Evolutionary conservation across 2,797 vertebrate species (phyloP), one percentile per base, ranked within the genome.

Genomic region (Perodicticus potto): DNA sequence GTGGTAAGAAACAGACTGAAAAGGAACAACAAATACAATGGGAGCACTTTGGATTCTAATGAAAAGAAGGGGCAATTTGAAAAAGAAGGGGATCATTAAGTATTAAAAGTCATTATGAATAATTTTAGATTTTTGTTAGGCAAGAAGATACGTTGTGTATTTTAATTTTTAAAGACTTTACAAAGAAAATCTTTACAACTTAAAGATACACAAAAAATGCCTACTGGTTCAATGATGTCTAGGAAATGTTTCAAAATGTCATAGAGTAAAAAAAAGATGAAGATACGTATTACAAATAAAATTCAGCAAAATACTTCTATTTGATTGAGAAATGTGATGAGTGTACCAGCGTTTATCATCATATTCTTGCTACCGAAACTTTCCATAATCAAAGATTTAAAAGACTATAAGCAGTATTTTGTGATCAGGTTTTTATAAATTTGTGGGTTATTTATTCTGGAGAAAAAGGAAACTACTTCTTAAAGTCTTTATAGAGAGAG

Each of bases 391-490:
- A 73, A 67, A 59, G 20, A 16, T 69, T 73, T 23, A 84, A 73
- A 73, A 73, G 40, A 17, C 40, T 73, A 65, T n/a, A 59, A 49
- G 23, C 49, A 22, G 17, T 45, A 16, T 29, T 45, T 59, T 72
- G 7, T 32, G 23, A 17, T 53, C 5, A 40, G 12, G 7, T 19
- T 67, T 89, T 69, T 89, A 61, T 70, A 49, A 55, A 67, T 74
- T 85, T 85, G 49, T 45, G 29, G 23, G 23, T 81, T 72, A 86
- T 65, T 80, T 61, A 74, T 55, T 34, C 61, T 34, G 45, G 12
- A 19, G 77, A 88, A 84, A 92, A 65, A 94, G 27, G 19, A 89
- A 92, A 92, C 22, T 81, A 55, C 7, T 20, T 77, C 34, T 61
- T 84, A 63, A 9, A 2, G 29, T 74, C 4, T 34, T 61, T 53